These are phyloP conservation scores for Pissodes strobi DNA, from an alignment of 1,140 invertebrate species.

Conservation along the genomic window DNA sequence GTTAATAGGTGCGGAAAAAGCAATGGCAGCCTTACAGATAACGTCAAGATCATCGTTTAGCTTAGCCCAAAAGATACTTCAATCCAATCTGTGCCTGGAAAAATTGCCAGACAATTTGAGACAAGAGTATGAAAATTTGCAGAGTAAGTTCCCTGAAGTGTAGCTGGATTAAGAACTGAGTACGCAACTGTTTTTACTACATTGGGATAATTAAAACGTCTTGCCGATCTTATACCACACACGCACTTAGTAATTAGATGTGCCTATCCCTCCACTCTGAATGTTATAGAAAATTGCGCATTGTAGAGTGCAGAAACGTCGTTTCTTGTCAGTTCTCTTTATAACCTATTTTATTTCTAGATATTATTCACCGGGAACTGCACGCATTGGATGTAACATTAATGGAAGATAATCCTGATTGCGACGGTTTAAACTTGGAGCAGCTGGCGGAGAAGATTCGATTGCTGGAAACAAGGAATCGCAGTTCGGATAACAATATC, in stretches of 20 bases:
- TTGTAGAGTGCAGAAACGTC: neutral
- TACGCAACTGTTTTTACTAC: too few relatives aligned
- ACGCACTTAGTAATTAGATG: too few relatives aligned
- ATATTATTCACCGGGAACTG: conserved; percentile 3
- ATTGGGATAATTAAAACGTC: too few relatives aligned
- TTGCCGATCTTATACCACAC: too few relatives aligned
- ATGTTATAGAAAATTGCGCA: neutral
- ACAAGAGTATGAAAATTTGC: conserved; percentile 49
- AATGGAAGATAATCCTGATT: neutral
- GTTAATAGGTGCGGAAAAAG: conserved; percentile 43
- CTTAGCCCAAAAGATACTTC: conserved; percentile 46
- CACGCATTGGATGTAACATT: conserved; percentile 11
- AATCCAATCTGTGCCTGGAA: neutral
- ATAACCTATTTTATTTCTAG: too few relatives aligned
- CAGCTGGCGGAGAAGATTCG: conserved; percentile 47
- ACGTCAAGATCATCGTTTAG: conserved; percentile 45
- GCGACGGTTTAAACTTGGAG: conserved; percentile 13
- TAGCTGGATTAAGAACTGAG: too few relatives aligned
- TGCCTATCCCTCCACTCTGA: too few relatives aligned
- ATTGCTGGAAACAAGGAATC: conserved; percentile 49
- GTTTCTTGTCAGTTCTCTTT: too few relatives aligned
- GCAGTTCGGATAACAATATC: conserved; percentile 27
- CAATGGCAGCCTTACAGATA: conserved; percentile 42
- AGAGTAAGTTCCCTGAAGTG: conserved; percentile 20
- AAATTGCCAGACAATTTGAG: conserved; percentile 28